A percentile compares a stretch with the other conserved stretches of the same genome.
phyloP scores from a whole-genome alignment of 1,140 invertebrate species.

The Solenopsis invicta region DNA sequence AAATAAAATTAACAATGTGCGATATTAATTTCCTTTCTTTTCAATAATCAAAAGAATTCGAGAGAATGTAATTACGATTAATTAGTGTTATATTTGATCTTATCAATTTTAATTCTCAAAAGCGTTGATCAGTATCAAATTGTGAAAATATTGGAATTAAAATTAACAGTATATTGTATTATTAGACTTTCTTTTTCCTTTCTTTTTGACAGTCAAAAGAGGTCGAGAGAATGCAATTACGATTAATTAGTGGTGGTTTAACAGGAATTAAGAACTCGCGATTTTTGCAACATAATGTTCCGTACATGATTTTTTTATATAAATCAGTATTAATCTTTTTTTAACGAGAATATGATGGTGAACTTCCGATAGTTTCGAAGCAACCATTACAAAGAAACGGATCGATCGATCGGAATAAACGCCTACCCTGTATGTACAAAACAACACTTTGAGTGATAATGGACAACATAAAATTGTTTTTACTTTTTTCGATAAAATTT shows the following conservation, averaged over 20 bases:
- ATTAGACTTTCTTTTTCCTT: neutral
- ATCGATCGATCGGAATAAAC: slow-evolving; percentile 53
- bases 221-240: neutral
- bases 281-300: neutral
- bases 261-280: neutral
- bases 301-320: neutral
- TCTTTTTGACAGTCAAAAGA: neutral
- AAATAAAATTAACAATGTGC: slow-evolving; percentile 7
- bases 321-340: slow-evolving; percentile 35
- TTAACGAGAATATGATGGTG: neutral
- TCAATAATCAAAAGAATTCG: neutral
- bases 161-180: neutral
- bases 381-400: slow-evolving; percentile 16
- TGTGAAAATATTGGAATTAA: neutral
- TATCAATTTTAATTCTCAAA: slow-evolving; percentile 31
- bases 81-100: slow-evolving; percentile 13
- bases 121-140: neutral
- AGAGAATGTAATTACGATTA: neutral
- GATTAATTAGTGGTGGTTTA: neutral
- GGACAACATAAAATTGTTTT: neutral
- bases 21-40: neutral
- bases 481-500: slow-evolving; percentile 1
- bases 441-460: slow-evolving; percentile 11
- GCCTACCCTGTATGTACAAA: neutral
- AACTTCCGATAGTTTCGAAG: slow-evolving; percentile 1